phyloP scores from a whole-genome alignment of 1,140 invertebrate genomes.

The Drepana arcuata region DNA sequence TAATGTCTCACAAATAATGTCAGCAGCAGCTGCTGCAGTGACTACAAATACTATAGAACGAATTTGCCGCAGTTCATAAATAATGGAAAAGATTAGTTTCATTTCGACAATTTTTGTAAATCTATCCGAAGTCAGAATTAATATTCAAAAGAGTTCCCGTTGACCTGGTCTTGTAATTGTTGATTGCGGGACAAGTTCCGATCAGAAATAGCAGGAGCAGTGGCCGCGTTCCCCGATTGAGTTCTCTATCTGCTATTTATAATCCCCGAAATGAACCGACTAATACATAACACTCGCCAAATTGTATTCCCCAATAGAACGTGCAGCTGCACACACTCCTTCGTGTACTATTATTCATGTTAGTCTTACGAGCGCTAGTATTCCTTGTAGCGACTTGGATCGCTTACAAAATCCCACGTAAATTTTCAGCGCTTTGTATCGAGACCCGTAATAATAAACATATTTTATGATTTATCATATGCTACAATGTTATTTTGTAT shows the following conservation, averaged over 20 bases:
- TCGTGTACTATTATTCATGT: conserved; percentile 27
- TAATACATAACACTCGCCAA: conserved; percentile 37
- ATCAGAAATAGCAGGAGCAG: conserved; percentile 54
- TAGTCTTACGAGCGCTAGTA: conserved; percentile 19
- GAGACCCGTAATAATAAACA: too few species aligned
- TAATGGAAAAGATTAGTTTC: too few species aligned
- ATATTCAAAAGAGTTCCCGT: too few species aligned
- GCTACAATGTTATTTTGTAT: too few species aligned
- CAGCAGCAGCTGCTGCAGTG: too few species aligned
- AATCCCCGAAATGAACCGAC: conserved; percentile 33
- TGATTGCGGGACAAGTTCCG: conserved; percentile 39
- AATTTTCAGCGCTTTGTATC: too few species aligned
- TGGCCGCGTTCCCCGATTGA: conserved; percentile 42
- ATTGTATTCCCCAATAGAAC: conserved; percentile 31
- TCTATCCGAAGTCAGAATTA: too few species aligned
- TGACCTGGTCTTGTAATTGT: conserved; percentile 45
- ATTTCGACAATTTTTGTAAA: too few species aligned
- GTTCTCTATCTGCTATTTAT: conserved; percentile 48
- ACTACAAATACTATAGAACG: too few species aligned
- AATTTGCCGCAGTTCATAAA: too few species aligned
- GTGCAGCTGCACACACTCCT: conserved; percentile 29
- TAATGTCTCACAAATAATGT: too few species aligned
- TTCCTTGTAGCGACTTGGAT: conserved; percentile 20
- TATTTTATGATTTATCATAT: too few species aligned
- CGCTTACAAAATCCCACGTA: conserved; percentile 20